Evolutionary conservation across 2,113 vertebrate genomes (phyloP).

Genomic region (Eurystomus gularis): DNA sequence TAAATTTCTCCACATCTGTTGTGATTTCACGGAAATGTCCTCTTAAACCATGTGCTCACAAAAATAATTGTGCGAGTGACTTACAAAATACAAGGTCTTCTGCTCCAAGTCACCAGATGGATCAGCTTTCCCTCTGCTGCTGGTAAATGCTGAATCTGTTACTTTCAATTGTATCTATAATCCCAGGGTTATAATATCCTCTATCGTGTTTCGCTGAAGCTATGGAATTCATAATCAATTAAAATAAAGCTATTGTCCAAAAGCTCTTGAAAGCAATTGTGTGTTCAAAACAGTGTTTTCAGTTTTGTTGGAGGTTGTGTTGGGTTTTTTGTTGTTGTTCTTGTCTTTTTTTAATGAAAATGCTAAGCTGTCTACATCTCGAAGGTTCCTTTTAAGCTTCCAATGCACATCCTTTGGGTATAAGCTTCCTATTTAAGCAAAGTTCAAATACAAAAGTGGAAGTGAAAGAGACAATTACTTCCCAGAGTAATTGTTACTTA

Average conservation of each 20-base stretch:
- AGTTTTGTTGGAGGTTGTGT: neutral
- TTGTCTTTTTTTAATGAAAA: neutral
- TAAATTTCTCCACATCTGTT: neutral
- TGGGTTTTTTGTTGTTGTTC: neutral
- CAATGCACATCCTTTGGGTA: neutral
- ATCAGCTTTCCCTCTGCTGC: constrained; percentile 34
- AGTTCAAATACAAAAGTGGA: neutral
- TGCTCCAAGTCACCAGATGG: constrained; percentile 21
- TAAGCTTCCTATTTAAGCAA: neutral
- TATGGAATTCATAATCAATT: constrained; percentile 15
- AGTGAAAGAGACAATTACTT: neutral
- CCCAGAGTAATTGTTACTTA: neutral
- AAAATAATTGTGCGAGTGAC: neutral
- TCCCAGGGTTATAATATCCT: neutral
- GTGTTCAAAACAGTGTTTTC: neutral
- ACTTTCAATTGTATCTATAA: constrained; percentile 49
- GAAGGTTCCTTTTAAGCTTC: neutral
- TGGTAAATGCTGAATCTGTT: constrained; percentile 28
- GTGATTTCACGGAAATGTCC: neutral
- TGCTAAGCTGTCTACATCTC: neutral
- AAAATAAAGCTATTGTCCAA: constrained; percentile 9
- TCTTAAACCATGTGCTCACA: neutral
- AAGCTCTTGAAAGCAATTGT: neutral
- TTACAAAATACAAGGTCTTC: constrained; percentile 6
- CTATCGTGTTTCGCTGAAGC: neutral